phyloP scores from a whole-genome alignment of 2,113 vertebrate genomes.

The Apaloderma vittatum region DNA sequence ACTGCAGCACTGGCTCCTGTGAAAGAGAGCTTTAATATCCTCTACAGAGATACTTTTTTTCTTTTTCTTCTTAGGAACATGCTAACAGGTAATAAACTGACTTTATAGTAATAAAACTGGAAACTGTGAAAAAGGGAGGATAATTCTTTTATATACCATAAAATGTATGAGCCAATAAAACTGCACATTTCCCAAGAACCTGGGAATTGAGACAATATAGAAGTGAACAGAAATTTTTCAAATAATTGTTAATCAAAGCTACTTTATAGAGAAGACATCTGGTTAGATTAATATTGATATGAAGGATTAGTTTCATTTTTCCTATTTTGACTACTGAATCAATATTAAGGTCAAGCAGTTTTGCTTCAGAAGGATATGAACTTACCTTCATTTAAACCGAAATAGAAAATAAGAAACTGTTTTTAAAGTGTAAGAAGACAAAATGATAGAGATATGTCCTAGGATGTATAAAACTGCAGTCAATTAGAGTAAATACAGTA shows the following conservation, averaged over 20 bases:
- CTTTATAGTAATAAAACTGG: conserved; percentile 62
- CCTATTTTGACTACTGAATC: not conserved
- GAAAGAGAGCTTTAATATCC: conserved; percentile 1
- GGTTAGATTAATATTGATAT: not conserved
- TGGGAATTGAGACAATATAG: conserved; percentile 43
- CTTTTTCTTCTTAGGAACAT: conserved; percentile 1
- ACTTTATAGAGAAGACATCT: conserved; percentile 2
- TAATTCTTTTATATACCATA: conserved; percentile 55
- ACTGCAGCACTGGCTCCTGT: not conserved
- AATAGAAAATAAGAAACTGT: not conserved
- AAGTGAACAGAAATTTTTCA: conserved; percentile 39
- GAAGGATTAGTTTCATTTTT: conserved; percentile 21
- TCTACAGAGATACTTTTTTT: not conserved
- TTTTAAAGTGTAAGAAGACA: not conserved
- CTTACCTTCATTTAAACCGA: not conserved
- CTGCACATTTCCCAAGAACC: conserved; percentile 28
- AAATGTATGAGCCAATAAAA: conserved; percentile 49
- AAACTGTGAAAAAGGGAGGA: conserved; percentile 52
- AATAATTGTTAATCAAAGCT: conserved; percentile 62
- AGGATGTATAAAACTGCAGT: not conserved
- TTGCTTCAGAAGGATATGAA: not conserved
- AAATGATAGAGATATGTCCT: not conserved
- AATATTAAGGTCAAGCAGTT: not conserved
- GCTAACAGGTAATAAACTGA: conserved; percentile 59
- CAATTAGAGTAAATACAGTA: not conserved